Base-by-base conservation (phyloP, 1,140 invertebrate species). In the Condylostylus longicornis region DNA sequence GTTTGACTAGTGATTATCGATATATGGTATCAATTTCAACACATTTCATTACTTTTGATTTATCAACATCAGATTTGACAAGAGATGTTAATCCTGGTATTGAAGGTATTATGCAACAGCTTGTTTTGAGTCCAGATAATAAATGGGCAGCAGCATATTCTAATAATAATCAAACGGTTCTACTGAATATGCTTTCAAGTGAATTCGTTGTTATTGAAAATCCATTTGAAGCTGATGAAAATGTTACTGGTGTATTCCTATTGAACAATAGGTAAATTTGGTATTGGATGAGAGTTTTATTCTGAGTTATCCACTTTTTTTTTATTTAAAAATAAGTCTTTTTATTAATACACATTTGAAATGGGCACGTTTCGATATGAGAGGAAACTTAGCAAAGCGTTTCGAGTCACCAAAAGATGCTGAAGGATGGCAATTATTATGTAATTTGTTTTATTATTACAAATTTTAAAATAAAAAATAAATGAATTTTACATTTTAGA, bases 1-100 rank as follows among this genome's bases (percentile, higher is more conserved):
- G 78, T 30, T 61, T 96, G 8, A 95, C 89, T 0, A 81, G 84
- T 0, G 90, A 97, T 65, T 83, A 79, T 38, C 79, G 89, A 31
- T 91, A 94, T 61, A 79, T 98, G 29, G 83, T 97, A 0, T 94
- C 91, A 5, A 89, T 95, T 50, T 97, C 93, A 2, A 98, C 96
- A 53, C 77, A 85, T 52, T 90, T 98, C 46, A 90, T 98, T 40
- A 95, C 94, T 12, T 98, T 91, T 82, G 93, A 98, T 65, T 63
- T 97, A 10, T 84, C 84, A 14, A 91, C 88, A 0, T 91, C 88
- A 41, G 91, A 96, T 64, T 67, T 95, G 52, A 81, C 86, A 0
- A 66, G 87, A 36, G 82, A 93, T 54, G 78, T 96, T 1, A 87
- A 84, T 65, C 90, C 90, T 0, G 86, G 86, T 29, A 77, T 96